phyloP scores from a whole-genome alignment of 2,113 vertebrate genomes.

The Rhinopomastus cyanomelas region DNA sequence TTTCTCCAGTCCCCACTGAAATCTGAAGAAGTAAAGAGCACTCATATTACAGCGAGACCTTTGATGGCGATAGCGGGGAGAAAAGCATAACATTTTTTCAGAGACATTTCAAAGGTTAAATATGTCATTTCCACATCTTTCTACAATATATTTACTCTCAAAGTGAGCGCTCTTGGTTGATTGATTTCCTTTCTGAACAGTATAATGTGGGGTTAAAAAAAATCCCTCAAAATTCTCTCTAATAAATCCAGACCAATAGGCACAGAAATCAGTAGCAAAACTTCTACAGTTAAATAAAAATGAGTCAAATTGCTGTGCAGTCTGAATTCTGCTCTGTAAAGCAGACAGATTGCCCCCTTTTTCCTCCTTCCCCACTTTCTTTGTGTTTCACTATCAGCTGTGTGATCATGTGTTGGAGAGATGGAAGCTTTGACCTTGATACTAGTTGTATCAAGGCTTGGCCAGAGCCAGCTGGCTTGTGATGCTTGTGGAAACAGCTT shows the following conservation, averaged over 20 bases:
- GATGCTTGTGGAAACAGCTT: not conserved
- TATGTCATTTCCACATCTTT: not conserved
- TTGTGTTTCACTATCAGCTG: not conserved
- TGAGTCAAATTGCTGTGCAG: not conserved
- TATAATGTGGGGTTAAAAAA: not conserved
- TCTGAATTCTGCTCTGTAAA: not conserved
- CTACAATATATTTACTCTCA: not conserved
- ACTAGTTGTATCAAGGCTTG: not conserved
- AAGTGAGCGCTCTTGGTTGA: not conserved
- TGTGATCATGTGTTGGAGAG: not conserved
- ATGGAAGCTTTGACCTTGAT: not conserved
- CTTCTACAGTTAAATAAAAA: not conserved
- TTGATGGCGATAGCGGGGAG: not conserved
- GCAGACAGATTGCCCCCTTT: not conserved
- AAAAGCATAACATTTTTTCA: not conserved
- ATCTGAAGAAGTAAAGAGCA: not conserved
- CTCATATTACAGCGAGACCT: not conserved
- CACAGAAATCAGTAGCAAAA: not conserved
- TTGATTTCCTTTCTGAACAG: constrained; percentile 3
- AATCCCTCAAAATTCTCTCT: not conserved
- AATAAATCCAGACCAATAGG: not conserved
- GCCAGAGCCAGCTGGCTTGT: not conserved
- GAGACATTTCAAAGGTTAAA: constrained; percentile 5
- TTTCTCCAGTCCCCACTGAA: not conserved
- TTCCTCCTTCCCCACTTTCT: not conserved